Conservation (phyloP, 2,888 invertebrate genomes). For the Volucella inanis region DNA sequence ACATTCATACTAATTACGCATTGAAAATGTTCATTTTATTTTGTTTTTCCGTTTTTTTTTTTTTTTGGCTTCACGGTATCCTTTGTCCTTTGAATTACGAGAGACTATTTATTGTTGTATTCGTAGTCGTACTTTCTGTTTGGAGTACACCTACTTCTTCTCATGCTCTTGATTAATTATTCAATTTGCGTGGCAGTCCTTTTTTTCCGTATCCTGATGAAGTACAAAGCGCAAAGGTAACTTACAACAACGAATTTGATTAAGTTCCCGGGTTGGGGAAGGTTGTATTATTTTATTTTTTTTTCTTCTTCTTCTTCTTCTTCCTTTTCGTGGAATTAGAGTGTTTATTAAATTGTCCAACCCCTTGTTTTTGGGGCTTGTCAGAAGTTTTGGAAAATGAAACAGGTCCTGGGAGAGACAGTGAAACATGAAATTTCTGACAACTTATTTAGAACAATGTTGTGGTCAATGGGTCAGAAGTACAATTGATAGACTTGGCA, state of each 20-base stretch:
- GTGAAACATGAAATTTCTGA: conserved; percentile 3
- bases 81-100: conserved; percentile 46
- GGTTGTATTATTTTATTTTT: background rate
- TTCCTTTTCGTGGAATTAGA: conserved; percentile 7
- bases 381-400: conserved; percentile 50
- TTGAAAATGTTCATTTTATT: conserved; percentile 68
- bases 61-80: conserved; percentile 7
- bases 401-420: background rate
- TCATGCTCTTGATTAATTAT: conserved; percentile 70
- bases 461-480: conserved; percentile 17
- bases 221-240: conserved; percentile 61
- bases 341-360: conserved; percentile 58
- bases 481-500: conserved; percentile 18
- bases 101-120: conserved; percentile 52
- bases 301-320: conserved; percentile 8
- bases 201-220: conserved; percentile 39
- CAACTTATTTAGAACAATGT: conserved; percentile 13
- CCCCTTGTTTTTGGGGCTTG: background rate
- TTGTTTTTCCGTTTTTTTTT: conserved; percentile 11
- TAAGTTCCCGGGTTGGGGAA: conserved; percentile 50
- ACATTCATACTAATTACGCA: conserved; percentile 74
- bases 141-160: conserved; percentile 27
- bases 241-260: conserved; percentile 66
- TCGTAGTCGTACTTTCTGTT: conserved; percentile 36
- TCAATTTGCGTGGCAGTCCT: conserved; percentile 65